Base-by-base conservation (phyloP, 1,140 invertebrate genomes). In the Leptinotarsa lineolata region DNA sequence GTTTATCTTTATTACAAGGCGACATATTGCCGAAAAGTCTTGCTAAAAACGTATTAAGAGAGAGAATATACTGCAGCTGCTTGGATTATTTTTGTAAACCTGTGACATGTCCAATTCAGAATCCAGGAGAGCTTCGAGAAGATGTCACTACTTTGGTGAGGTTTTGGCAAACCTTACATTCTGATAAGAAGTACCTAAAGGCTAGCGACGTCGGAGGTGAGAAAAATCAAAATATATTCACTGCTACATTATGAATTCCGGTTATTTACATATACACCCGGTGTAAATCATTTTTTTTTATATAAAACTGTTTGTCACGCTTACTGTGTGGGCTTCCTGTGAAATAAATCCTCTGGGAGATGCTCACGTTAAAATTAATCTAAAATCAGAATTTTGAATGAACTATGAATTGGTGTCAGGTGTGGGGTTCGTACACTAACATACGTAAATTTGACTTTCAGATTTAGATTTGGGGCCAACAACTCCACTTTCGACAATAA, bases 81-180 rank as follows among this genome's bases (percentile, higher is more conserved):
- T 85, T 99, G 48, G 97, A 99, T 84, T 99, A 98, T 83, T 99
- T 99, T 85, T 97, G 95, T 79, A 88, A 93, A 4, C 90, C 92
- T 3, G 91, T 93, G 20, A 92, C 92, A 68, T 95, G 92, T 78
- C 97, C 98, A 0, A 92, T 92, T 1, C 95, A 97, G 80, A 87
- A 90, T 78, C 80, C 89, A 1, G 88, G 90, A 3, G 91, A 93
- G 4, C 84, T 99, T 12, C 85, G 93, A 46, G 95, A 98, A 79
- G 97, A 99, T 81, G 95, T 99, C 69, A 89, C 91, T 22, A 92
- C 92, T 3, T 83, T 99, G n/a, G 90, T 98, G 22, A 92, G 93
- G 76, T 99, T 99, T 84, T 99, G 97, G 96, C 94, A 97, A 82
- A 90, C 92, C 13, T 92, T 99, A 90, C 94, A 97, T 84, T 94